These are phyloP conservation scores for Tapirus indicus DNA, from an alignment of 2,797 vertebrate species.

Conservation along the genomic window DNA sequence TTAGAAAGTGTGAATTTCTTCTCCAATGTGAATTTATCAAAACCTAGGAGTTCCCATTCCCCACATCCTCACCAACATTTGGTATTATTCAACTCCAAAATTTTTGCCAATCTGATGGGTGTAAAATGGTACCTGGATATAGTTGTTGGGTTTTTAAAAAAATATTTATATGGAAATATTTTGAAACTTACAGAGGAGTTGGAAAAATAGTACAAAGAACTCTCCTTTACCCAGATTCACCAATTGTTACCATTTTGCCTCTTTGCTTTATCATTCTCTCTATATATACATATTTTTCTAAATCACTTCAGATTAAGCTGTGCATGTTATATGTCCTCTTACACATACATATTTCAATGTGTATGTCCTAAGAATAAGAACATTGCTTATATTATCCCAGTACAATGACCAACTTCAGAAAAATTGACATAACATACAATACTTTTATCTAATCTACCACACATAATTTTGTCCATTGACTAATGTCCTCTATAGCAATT, in stretches of 20 bases:
- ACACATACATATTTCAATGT: background rate
- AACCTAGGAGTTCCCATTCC: background rate
- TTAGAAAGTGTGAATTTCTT: background rate
- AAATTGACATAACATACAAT: background rate
- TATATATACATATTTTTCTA: background rate
- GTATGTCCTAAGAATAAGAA: background rate
- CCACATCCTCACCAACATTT: background rate
- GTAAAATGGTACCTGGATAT: background rate
- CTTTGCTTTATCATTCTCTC: background rate
- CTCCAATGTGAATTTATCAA: background rate
- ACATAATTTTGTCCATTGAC: background rate
- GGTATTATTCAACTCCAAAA: background rate
- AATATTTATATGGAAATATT: background rate
- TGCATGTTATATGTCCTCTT: background rate
- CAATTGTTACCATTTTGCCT: background rate
- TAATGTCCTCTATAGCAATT: background rate
- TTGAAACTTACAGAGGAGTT: background rate
- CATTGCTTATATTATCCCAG: background rate
- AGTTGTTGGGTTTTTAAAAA: background rate
- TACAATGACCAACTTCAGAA: background rate
- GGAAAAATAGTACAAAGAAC: background rate
- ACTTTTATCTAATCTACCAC: background rate
- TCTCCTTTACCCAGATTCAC: background rate
- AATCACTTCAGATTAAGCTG: background rate
- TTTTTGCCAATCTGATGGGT: background rate